phyloP scores from a whole-genome alignment of 2,888 invertebrate species.

The Steromphala cineraria region DNA sequence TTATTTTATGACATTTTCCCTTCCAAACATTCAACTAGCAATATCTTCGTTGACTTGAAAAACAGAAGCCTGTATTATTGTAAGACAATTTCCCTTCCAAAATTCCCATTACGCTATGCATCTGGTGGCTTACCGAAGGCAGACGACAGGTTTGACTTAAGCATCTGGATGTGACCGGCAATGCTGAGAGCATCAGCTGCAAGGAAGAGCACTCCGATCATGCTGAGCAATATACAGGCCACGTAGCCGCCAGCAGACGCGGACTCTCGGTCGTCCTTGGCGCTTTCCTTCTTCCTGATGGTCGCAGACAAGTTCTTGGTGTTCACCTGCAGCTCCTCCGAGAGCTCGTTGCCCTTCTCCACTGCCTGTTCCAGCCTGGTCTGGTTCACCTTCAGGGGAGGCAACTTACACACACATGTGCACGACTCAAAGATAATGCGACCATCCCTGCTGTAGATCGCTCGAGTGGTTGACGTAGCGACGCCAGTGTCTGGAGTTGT shows the following conservation, averaged over 20 bases:
- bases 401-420: not conserved
- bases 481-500: not conserved
- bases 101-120: no score
- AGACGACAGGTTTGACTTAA: not conserved
- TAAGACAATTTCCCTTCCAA: no score
- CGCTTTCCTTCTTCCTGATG: not conserved
- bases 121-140: not conserved
- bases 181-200: constrained; percentile 83
- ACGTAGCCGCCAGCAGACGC: not conserved
- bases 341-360: not conserved
- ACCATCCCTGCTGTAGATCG: not conserved
- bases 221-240: not conserved
- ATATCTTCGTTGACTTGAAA: no score
- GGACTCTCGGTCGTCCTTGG: not conserved
- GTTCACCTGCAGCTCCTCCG: not conserved
- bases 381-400: not conserved
- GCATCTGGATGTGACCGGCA: constrained; percentile 84
- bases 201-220: constrained; percentile 79
- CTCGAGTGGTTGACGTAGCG: not conserved
- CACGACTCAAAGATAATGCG: not conserved
- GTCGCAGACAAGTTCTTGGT: not conserved
- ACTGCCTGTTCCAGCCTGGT: not conserved
- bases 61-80: no score
- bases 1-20: no score
- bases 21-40: no score